Evolutionary conservation across 2,888 invertebrate genomes (phyloP), one percentile per base, ranked within the genome.

Genomic region (Carterocephalus palaemon): DNA sequence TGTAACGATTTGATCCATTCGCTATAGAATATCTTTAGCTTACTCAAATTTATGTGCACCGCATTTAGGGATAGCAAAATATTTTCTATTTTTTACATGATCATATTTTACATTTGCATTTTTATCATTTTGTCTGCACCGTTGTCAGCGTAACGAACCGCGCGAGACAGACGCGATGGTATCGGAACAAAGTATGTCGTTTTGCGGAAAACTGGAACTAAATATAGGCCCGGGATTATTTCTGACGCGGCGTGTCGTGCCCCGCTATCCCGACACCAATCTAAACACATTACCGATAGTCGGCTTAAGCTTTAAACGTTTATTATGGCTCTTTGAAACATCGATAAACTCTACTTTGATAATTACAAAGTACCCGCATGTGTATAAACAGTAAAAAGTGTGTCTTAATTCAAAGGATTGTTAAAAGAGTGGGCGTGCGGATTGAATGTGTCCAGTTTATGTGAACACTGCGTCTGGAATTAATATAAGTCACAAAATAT

Each of bases 211-310:
- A 73, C 75, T 67, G 64, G 67, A 67, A 68, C 84, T 85, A 85
- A 77, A 84, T 81, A 75, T 85, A 84, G 81, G 62, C 56, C 51
- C 64, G 62, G 65, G 80, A 83, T 81, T 85, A 85, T 84, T 84
- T 82, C 68, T 67, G 84, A 71, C 68, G 66, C 68, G 57, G 49
- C 60, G 64, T 81, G 81, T 80, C 81, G 77, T 75, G 66, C 56
- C 61, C 64, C 70, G 68, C 66, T 68, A 69, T 70, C 69, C 60
- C 69, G 67, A 67, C 68, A 62, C 68, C 70, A 73, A 72, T 75
- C 80, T 67, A 82, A 81, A 82, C 82, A 79, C 71, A 82, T 75
- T 69, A 73, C 74, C 56, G 55, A 59, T 60, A 52, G 64, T 61
- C 68, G 63, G 70, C 59, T 62, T 57, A 63, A 70, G 63, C 65